Percentiles rank a stretch among this genome's conserved stretches.
phyloP scores from a whole-genome alignment of 1,140 invertebrate species.

The Carposina sasakii region DNA sequence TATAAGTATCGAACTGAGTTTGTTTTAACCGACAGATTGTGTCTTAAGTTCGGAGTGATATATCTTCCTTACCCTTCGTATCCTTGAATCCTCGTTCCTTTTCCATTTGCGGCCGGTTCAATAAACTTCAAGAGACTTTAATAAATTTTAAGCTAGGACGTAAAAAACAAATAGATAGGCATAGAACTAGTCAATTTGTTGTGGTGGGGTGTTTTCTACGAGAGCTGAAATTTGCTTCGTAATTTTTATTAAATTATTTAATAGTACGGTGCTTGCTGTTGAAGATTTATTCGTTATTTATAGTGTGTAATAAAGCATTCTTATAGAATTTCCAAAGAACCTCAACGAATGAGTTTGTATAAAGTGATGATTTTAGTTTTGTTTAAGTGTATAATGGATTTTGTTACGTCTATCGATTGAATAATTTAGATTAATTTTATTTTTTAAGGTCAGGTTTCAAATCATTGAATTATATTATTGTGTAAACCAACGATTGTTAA shows the following conservation, averaged over 20 bases:
- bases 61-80: constrained; percentile 17
- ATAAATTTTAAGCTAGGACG: constrained; percentile 52
- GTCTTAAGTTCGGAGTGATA: constrained; percentile 25
- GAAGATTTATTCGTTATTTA: constrained; percentile 51
- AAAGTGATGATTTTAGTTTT: constrained; percentile 37
- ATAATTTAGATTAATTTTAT: constrained; percentile 27
- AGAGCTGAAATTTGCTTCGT: constrained; percentile 54
- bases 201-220: constrained; percentile 66
- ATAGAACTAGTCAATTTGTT: constrained; percentile 71
- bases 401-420: neutral
- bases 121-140: constrained; percentile 58
- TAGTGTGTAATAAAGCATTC: constrained; percentile 31
- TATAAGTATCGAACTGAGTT: constrained; percentile 8
- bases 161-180: constrained; percentile 61
- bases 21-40: constrained; percentile 19
- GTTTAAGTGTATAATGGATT: constrained; percentile 4
- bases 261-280: constrained; percentile 66
- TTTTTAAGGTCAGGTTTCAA: constrained; percentile 58
- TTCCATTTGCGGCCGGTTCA: constrained; percentile 63
- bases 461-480: constrained; percentile 56
- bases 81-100: constrained; percentile 31
- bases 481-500: constrained; percentile 44
- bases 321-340: constrained; percentile 38
- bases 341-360: constrained; percentile 52
- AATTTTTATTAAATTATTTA: constrained; percentile 48